Evolutionary conservation across 2,888 invertebrate species (phyloP), one percentile per base, ranked within the genome.

Genomic region (Drosophila neutralis): DNA sequence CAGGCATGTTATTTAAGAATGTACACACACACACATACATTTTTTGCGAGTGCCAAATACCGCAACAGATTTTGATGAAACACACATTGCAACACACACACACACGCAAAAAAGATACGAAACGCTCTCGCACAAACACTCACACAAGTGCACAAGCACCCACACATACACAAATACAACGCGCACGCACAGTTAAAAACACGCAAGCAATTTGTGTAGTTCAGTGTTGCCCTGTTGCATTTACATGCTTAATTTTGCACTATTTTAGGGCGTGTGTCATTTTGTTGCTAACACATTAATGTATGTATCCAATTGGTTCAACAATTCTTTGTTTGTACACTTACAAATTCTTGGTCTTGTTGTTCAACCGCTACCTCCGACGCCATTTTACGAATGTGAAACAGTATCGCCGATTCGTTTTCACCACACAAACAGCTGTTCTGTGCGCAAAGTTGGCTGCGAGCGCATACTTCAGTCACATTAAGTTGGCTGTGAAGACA

Each of bases 381-480:
- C 81, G 81, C 81, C 81, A 81, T 81, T 81, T 81, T 81, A 79
- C 79, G 79, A 79, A 79, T 79, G 78, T 78, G 80, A 78, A 79
- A 71, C 67, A 78, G 56, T 80, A 66, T 79, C 60, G 68, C 62
- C 62, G 64, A 65, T 62, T 76, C 62, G 78, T 76, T 79, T 79
- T 78, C 76, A 78, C 78, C 78, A 78, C 76, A 62, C 53, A 59
- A 78, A 64, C 77, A 78, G 80, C 78, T 78, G 78, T 79, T 78
- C 45, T 31, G 49, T 36, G 48, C 51, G 71, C 61, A 38, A 79
- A 68, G 78, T 79, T 78, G 67, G 77, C 76, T 79, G 76, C 67
- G 61, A 79, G 57, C 69, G 38, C 35, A 35, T 31, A 38, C 42
- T 35, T 24, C 57, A 63, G 21, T n/a, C 21, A 5, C 53, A n/a